Evolutionary conservation across 1,140 invertebrate species (phyloP), one percentile per base, ranked within the genome.

Genomic region (Tetraneura akinire): DNA sequence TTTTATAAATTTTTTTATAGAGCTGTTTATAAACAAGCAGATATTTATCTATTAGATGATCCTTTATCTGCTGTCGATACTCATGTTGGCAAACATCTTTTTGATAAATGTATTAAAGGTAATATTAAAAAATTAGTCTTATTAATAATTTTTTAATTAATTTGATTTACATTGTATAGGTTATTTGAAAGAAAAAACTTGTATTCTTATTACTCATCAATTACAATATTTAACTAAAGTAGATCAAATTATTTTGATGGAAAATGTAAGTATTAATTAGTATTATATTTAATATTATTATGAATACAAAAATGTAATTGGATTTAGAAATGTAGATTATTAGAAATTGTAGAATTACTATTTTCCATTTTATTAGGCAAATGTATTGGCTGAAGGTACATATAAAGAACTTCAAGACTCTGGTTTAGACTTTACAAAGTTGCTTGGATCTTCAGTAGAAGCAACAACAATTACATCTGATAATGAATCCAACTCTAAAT

Each of bases 191-290:
- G 86, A 83, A 84, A 92, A 91, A 82, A 93, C 92, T 0, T 86
- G 92, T 16, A 89, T 96, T 80, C 86, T 96, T 9, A 91, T 94
- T 1, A 96, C 94, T 4, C 94, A 96, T 87, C 94, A 96, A 83
- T 85, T 95, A 42, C 93, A 96, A 81, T 94, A 92, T 83, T 85
- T 96, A 0, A 89, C 90, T 83, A 87, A 89, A 60, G 92, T 91
- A 0, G 90, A 94, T 83, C 87, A 89, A 80, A 94, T 97, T 82
- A 86, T 96, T 8, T 89, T 95, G 18, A 83, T 96, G 18, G 91
- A 95, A 84, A 89, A 91, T 83, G 92, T 91, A 85, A 87, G 85
- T 83, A 73, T 64, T 45, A 18, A 9, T 37, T 37, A 37, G 5
- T 37, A 16, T 42, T 66, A 16, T 42, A n/a, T 32, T 57, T 32